A percentile compares a stretch with the other conserved stretches of the same genome.
Evolutionary conservation across 1,140 invertebrate genomes (phyloP).

Genomic region (Drosophila rhopaloa): DNA sequence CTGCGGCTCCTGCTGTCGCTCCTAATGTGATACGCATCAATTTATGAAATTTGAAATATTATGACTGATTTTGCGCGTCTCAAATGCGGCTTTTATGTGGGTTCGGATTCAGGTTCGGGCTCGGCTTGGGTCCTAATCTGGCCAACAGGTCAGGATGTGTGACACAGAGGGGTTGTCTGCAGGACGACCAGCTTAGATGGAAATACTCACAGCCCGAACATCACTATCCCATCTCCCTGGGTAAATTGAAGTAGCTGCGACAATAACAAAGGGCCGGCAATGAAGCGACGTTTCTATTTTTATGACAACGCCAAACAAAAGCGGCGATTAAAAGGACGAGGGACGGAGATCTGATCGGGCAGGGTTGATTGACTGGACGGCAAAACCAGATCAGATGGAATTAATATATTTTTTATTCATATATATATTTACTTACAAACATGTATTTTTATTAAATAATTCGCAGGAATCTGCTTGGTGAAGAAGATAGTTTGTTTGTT

Average conservation of each 20-base stretch:
- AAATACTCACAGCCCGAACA: conserved; percentile 34
- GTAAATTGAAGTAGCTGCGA: conserved; percentile 55
- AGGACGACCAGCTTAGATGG: conserved; percentile 54
- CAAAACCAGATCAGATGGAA: no score
- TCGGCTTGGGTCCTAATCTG: conserved; percentile 41
- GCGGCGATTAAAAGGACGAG: conserved; percentile 51
- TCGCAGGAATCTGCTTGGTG: no score
- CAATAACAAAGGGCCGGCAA: conserved; percentile 52
- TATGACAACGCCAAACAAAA: conserved; percentile 53
- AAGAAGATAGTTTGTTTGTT: no score
- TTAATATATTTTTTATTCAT: no score
- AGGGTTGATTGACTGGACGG: conserved; percentile 18
- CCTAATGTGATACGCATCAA: conserved; percentile 80
- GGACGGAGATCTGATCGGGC: conserved; percentile 21
- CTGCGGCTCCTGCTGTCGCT: conserved; percentile 49
- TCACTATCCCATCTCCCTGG: conserved; percentile 7
- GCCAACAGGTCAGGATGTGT: conserved; percentile 37
- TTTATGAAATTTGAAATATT: conserved; percentile 83
- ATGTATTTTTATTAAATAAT: no score
- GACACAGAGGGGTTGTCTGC: not conserved
- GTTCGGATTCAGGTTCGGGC: conserved; percentile 4
- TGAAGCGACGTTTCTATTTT: conserved; percentile 60
- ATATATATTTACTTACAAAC: no score
- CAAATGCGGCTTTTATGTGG: conserved; percentile 35
- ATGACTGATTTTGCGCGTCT: conserved; percentile 72